Base-by-base conservation (phyloP, 2,113 vertebrate species). In the Protobothrops mucrosquamatus region DNA sequence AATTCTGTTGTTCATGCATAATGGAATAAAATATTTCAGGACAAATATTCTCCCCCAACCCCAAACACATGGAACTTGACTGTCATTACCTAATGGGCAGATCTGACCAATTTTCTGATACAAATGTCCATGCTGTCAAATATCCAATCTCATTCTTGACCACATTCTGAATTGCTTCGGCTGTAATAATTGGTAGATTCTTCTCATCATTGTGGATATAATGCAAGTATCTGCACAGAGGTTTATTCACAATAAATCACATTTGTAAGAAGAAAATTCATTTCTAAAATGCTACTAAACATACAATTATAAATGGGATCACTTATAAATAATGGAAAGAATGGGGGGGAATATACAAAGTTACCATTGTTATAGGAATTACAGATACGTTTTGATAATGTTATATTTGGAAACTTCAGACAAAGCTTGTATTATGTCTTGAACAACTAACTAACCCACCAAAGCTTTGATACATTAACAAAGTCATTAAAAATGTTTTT, bases 91-190 rank as follows among this genome's bases (percentile, higher is more conserved):
- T 97, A 93, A 97, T 61, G 22, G 54, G 91, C 95, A 98, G 93
- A 92, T 94, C 85, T 46, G 96, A 91, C 98, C 97, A 98, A 11
- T 98, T 98, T 89, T 97, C 96, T 0, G 95, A 95, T 93, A 98
- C 59, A 86, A 98, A 98, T 23, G 97, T 97, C 96, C 97, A 98
- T 87, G 95, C 97, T 14, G 98, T 91, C 2, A 85, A 95, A 4
- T 95, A 93, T 52, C 98, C 98, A 92, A 96, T 94, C 92, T 98
- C 97, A 74, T 95, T 96, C 29, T 57, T 48, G 55, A 92, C n/a
- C 55, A 98, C 96, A 12, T 87, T 0, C 15, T 91, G 64, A 39
- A 97, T 94, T 20, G 97, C 26, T 11, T 93, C 9, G 88, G 94
- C 74, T 86, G 93, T 96, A 89, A 64, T 81, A 34, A 94, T 95